These are phyloP conservation scores for Pseudococcus jackbeardsleyi DNA, from an alignment of 2,888 invertebrate species.

Conservation along the genomic window DNA sequence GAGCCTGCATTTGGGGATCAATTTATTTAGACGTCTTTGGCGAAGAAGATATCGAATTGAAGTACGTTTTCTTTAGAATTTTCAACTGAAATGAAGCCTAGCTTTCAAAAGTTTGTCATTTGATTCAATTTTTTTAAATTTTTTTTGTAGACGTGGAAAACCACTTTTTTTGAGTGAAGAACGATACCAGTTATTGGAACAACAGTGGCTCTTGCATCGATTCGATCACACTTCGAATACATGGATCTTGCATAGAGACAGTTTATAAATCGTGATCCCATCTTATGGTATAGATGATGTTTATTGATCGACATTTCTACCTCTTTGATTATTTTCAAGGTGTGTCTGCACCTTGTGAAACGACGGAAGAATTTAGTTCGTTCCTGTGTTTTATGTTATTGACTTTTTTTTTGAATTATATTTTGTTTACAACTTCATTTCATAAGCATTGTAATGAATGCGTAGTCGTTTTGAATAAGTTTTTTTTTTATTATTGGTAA, in stretches of 20 bases:
- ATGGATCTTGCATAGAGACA: conserved; percentile 94
- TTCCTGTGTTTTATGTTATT: not conserved
- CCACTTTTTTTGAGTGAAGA: conserved; percentile 93
- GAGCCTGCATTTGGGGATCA: conserved; percentile 97
- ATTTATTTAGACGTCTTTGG: conserved; percentile 97
- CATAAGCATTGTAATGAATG: not conserved
- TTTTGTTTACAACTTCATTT: not conserved
- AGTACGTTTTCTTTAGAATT: conserved; percentile 75
- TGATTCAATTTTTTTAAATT: too few species aligned
- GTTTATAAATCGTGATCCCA: conserved; percentile 73
- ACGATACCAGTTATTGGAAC: conserved; percentile 90
- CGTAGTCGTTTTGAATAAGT: not conserved
- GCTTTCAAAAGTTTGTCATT: too few species aligned
- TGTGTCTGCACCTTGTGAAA: too few species aligned
- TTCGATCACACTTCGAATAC: conserved; percentile 96
- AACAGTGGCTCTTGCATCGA: conserved; percentile 96
- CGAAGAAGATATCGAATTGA: conserved; percentile 98
- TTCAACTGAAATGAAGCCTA: too few species aligned
- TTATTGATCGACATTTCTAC: too few species aligned
- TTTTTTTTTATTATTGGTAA: not conserved
- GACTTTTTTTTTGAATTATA: not conserved
- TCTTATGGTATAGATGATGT: too few species aligned
- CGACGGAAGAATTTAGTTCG: not conserved
- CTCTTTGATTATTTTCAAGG: not conserved
- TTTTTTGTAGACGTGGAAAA: conserved; percentile 85